A percentile compares a stretch with the other conserved stretches of the same genome.
These are phyloP conservation scores for Drosophila virilis DNA, from an alignment of 1,140 invertebrate species.

Conservation along the genomic window DNA sequence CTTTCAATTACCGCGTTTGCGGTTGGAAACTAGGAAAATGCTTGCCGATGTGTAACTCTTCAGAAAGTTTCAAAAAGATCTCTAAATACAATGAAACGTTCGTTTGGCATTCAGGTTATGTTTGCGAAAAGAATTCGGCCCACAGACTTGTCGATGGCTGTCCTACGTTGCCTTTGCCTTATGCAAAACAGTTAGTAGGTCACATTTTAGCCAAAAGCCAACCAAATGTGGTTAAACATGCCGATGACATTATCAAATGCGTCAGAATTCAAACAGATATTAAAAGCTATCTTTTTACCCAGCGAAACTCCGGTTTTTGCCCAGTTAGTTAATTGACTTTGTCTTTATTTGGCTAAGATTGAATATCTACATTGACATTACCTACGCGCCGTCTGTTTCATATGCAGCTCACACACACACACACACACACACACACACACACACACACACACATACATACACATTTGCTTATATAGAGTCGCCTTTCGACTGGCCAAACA, in stretches of 20 bases:
- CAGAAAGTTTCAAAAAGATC: too few species aligned
- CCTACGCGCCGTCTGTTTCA: constrained; percentile 25
- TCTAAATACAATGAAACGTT: too few species aligned
- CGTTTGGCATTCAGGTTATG: not conserved
- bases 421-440: not conserved
- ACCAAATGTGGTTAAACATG: constrained; percentile 41
- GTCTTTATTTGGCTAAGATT: constrained; percentile 34
- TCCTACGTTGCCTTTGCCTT: constrained; percentile 14
- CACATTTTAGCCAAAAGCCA: constrained; percentile 8
- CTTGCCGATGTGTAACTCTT: too few species aligned
- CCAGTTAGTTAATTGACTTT: constrained; percentile 42
- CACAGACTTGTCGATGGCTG: constrained; percentile 1
- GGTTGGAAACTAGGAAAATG: too few species aligned
- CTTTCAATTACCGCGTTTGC: too few species aligned
- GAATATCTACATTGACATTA: constrained; percentile 39
- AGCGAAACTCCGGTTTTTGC: constrained; percentile 24
- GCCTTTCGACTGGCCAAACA: constrained; percentile 11
- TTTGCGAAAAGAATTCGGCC: not conserved
- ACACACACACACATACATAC: not conserved
- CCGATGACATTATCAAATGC: constrained; percentile 46
- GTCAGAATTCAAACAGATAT: constrained; percentile 9
- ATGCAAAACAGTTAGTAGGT: constrained; percentile 41
- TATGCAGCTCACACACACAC: constrained; percentile 4
- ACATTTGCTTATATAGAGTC: constrained; percentile 2
- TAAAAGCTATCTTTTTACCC: constrained; percentile 8